Evolutionary conservation across 2,113 vertebrate genomes (phyloP).

Genomic region (Apaloderma vittatum): DNA sequence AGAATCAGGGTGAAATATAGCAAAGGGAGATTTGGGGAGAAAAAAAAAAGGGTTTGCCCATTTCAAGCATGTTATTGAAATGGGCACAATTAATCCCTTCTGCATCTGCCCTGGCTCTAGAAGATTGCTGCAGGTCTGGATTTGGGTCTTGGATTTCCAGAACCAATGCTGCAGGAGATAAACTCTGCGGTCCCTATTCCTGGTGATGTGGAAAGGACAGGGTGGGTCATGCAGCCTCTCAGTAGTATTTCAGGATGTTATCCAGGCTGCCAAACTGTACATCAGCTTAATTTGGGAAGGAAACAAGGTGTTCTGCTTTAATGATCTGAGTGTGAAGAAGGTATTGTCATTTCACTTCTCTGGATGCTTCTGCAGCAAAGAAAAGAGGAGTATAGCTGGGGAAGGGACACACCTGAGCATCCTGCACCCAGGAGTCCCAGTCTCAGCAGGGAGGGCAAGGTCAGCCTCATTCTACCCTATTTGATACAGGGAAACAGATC

Average conservation of each 20-base stretch:
- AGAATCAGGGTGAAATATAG: background rate
- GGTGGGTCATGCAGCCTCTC: background rate
- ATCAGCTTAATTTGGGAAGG: background rate
- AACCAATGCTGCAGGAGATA: background rate
- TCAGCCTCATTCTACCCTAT: background rate
- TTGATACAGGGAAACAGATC: background rate
- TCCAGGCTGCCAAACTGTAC: background rate
- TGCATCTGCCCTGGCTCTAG: background rate
- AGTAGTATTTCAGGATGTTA: background rate
- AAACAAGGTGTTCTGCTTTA: background rate
- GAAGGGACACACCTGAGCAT: background rate
- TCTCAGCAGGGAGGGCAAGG: background rate
- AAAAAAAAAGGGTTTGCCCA: background rate
- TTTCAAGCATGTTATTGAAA: background rate
- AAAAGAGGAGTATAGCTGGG: background rate
- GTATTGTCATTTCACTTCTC: background rate
- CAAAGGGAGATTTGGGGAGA: background rate
- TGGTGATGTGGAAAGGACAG: background rate
- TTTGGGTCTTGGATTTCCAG: fast-evolving
- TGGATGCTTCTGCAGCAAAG: background rate
- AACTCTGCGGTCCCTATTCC: background rate
- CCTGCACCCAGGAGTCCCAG: background rate
- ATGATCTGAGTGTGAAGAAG: background rate
- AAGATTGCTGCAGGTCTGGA: background rate
- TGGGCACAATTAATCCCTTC: background rate